Base-by-base conservation (phyloP, 2,888 invertebrate genomes). In the Apotomis capreana region DNA sequence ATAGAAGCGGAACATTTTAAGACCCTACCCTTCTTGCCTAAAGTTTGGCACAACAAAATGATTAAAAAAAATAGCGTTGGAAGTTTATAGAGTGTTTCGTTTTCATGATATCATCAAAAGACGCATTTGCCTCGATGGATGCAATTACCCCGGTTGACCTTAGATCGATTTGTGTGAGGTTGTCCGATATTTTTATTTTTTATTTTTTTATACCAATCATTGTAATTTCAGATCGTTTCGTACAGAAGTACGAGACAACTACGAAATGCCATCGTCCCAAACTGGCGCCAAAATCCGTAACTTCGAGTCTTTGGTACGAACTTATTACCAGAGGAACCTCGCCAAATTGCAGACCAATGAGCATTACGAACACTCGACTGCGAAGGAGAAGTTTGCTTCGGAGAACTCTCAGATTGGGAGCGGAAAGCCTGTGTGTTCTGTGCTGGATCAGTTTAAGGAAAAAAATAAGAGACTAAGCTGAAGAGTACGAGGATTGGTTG, bases 161-260 rank as follows among this genome's bases (percentile, higher is more conserved):
- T n/a, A n/a, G n/a, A n/a, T n/a, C n/a, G n/a, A n/a, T n/a, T n/a
- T n/a, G n/a, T n/a, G n/a, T n/a, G n/a, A n/a, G n/a, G n/a, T n/a
- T n/a, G n/a, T n/a, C n/a, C n/a, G n/a, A n/a, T n/a, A n/a, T n/a
- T n/a, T n/a, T n/a, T n/a, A n/a, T n/a, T n/a, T n/a, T n/a, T n/a
- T n/a, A n/a, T n/a, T n/a, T n/a, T n/a, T n/a, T n/a, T n/a, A n/a
- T 61, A 46, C 26, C 4, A 5, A 10, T 36, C 26, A 6, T 49
- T 51, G 3, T 37, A 51, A 13, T 84, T 82, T 2, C 81, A 93
- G 92, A 70, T 80, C 88, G 0, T 91, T 92, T 73, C 80, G 87
- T 13, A 92, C 92, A 8, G 93, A 92, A 84, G 76, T 78, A 9
- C 84, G 85, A 73, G 90, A 91, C 65, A 91, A 91, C 74, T 92